Base-by-base conservation (phyloP, 2,888 invertebrate genomes). In the Drosophila maculinotata region DNA sequence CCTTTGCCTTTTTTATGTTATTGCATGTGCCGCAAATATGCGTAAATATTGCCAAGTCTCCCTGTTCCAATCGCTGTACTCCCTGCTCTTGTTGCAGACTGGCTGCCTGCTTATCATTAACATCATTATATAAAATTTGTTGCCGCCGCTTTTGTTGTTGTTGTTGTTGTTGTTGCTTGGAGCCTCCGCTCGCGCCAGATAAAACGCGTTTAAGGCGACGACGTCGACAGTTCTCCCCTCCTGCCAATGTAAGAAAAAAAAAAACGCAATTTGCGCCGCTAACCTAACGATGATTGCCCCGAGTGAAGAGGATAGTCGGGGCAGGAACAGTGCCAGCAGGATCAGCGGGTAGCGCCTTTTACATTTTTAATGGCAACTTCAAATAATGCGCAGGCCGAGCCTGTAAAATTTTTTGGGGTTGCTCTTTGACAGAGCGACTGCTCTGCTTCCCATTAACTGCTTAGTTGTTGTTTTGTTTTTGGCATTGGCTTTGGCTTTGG, bases 281-380 rank as follows among this genome's bases (percentile, higher is more conserved):
- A 86, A 86, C 83, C 88, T 85, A 80, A 80, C 88, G 80, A 80
- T 86, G 79, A 80, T 81, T 86, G 87, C 88, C 69, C 59, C 62
- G 42, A 66, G 75, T 64, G 67, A 59, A 48, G 51, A 49, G 47
- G 28, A 14, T 17, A 41, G 48, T 8, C n/a, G 30, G n/a, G 36
- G n/a, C 53, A 31, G 12, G 39, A 42, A 31, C 39, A 38, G 66
- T 28, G 36, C 45, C 58, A 52, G 42, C 33, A 51, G 73, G 58
- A 57, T 45, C 75, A 57, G 58, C 58, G 54, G 76, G 53, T 47
- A 54, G 81, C 79, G 86, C 57, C 68, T 85, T 79, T 86, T 83
- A 88, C 88, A 81, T 88, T 81, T 81, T 81, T 88, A 81, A 88
- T 81, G 84, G 87, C 68, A 87, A 81, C 87, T 85, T 82, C 80